Evolutionary conservation across 2,113 vertebrate species (phyloP).

Genomic region (Pongo abelii): DNA sequence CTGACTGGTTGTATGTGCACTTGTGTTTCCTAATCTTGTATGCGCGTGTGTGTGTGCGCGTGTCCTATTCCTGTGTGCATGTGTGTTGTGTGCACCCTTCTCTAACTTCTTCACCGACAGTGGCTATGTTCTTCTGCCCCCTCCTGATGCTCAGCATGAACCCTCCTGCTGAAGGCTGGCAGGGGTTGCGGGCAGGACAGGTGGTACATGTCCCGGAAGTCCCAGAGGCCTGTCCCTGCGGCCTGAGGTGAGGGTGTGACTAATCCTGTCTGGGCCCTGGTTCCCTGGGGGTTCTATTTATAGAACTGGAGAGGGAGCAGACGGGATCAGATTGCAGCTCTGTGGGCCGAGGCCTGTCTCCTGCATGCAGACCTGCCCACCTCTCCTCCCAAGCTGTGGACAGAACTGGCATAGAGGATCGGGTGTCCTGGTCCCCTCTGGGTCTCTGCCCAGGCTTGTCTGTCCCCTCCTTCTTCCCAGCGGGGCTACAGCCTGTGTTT

Average conservation of each 20-base stretch:
- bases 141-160: neutral
- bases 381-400: neutral
- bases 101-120: neutral
- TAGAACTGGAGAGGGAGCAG: neutral
- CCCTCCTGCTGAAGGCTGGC: neutral
- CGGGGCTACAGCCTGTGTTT: neutral
- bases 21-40: too few relatives aligned
- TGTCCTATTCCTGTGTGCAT: too few relatives aligned
- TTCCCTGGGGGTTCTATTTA: slow-evolving; percentile 44
- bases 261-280: neutral
- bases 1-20: neutral
- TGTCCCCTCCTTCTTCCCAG: neutral
- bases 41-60: accelerated
- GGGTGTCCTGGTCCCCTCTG: neutral
- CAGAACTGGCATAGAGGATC: neutral
- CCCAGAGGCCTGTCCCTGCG: neutral
- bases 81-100: too few relatives aligned
- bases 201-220: neutral
- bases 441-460: neutral
- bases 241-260: neutral
- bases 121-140: neutral
- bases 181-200: neutral
- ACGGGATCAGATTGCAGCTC: neutral
- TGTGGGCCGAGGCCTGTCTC: neutral
- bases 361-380: neutral